phyloP scores from a whole-genome alignment of 2,113 vertebrate genomes.

The Paramormyrops kingsleyae region DNA sequence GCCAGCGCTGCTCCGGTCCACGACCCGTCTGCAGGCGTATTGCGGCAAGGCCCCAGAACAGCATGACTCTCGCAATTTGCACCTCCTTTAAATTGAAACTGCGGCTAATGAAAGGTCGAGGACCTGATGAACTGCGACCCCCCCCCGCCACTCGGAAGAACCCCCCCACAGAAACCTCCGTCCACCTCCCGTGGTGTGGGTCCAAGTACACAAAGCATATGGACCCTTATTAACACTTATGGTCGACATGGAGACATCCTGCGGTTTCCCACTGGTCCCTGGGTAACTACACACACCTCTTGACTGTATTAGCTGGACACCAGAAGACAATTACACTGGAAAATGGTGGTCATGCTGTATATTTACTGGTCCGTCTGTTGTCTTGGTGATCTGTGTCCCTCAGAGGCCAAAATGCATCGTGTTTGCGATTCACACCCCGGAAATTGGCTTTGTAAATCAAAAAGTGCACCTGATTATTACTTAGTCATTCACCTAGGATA shows the following conservation, averaged over 20 bases:
- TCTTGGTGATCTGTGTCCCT: neutral
- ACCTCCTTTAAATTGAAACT: slow-evolving; percentile 12
- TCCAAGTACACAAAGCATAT: neutral
- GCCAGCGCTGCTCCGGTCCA: neutral
- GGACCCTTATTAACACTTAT: slow-evolving; percentile 14
- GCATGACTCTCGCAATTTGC: neutral
- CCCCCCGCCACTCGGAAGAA: neutral
- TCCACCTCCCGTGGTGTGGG: neutral
- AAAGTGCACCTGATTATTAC: neutral
- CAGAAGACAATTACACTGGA: neutral
- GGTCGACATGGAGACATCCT: neutral
- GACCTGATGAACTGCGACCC: neutral
- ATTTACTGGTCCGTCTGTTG: neutral
- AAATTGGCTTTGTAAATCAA: neutral
- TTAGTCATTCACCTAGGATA: neutral
- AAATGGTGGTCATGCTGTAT: neutral
- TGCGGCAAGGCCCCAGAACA: neutral
- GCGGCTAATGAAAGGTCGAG: slow-evolving; percentile 15
- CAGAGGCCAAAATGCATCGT: neutral
- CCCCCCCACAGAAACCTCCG: neutral
- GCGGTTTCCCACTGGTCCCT: neutral
- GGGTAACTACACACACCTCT: neutral
- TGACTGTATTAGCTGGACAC: neutral
- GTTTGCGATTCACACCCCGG: neutral
- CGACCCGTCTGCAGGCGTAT: neutral